Conservation (phyloP, 2,888 invertebrate species). For the Archips xylosteana region DNA sequence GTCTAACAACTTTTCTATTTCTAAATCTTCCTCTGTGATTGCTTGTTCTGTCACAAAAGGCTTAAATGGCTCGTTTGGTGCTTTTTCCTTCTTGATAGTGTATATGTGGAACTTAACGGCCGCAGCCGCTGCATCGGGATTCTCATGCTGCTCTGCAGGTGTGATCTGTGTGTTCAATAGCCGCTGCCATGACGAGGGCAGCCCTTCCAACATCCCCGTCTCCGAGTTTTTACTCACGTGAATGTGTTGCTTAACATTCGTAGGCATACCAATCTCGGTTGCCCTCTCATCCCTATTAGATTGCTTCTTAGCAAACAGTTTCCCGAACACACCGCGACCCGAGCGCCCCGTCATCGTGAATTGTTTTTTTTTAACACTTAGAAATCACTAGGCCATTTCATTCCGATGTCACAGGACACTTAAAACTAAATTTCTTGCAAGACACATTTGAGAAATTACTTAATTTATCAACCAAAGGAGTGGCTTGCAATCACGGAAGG, state of each 20-base stretch:
- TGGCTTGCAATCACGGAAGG: conserved; percentile 77
- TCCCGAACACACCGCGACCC: conserved; percentile 80
- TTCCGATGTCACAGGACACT: conserved; percentile 36
- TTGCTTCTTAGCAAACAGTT: conserved; percentile 80
- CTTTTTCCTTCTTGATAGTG: conserved; percentile 93
- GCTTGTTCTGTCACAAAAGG: conserved; percentile 92
- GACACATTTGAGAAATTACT: conserved; percentile 57
- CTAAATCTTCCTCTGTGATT: conserved; percentile 93
- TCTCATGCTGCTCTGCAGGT: conserved; percentile 94
- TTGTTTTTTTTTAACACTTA: conserved; percentile 54
- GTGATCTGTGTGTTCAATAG: conserved; percentile 94
- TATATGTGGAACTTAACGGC: conserved; percentile 96
- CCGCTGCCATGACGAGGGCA: conserved; percentile 93
- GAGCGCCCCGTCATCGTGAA: conserved; percentile 81
- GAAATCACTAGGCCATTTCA: conserved; percentile 64
- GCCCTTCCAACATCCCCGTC: conserved; percentile 93
- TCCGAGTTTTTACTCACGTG: conserved; percentile 94
- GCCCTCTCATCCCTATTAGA: conserved; percentile 81
- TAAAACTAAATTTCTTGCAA: conserved; percentile 68
- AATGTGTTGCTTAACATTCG: conserved; percentile 93
- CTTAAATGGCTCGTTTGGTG: conserved; percentile 90
- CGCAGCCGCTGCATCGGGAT: conserved; percentile 95
- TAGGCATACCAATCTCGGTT: conserved; percentile 92
- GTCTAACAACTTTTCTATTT: conserved; percentile 91
- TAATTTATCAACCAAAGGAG: conserved; percentile 70